Percentiles rank a stretch among this genome's conserved stretches.
Conservation (phyloP, 2,113 vertebrate species). For the Caretta caretta region DNA sequence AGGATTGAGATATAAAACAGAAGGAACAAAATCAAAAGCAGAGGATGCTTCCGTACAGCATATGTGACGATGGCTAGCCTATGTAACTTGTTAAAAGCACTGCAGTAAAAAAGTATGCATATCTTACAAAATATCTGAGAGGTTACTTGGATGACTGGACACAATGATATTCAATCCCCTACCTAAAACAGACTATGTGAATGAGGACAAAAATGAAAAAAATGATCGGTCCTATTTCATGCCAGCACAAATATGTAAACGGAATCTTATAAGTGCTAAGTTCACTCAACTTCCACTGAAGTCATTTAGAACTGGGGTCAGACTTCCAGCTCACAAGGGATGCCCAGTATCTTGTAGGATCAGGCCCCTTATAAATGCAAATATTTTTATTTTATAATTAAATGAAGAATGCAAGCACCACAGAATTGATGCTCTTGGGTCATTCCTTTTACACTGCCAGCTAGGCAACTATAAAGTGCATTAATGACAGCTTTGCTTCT, state of each 20-base stretch:
- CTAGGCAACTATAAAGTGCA: slow-evolving; percentile 6
- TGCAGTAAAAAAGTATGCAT: neutral
- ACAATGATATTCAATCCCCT: neutral
- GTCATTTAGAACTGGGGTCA: neutral
- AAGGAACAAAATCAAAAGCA: slow-evolving; percentile 49
- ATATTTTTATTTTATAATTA: slow-evolving; percentile 1
- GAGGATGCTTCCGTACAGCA: neutral
- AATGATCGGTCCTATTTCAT: neutral
- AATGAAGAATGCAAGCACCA: slow-evolving; percentile 3
- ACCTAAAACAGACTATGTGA: neutral
- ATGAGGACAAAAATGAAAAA: slow-evolving; percentile 10
- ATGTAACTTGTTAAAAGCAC: neutral
- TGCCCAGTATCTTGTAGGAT: slow-evolving; percentile 19
- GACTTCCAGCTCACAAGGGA: neutral
- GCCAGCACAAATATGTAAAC: neutral
- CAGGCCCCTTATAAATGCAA: neutral
- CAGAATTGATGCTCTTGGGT: slow-evolving; percentile 20
- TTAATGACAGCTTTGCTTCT: slow-evolving; percentile 50
- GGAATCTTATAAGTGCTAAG: neutral
- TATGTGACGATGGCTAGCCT: neutral
- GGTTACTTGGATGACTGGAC: neutral
- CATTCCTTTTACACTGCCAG: neutral
- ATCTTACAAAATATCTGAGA: neutral
- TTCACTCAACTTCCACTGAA: neutral
- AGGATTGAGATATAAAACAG: slow-evolving; percentile 58